Evolutionary conservation across 37 sponge, comb jelly and placozoan species (phyloP).

Genomic region (Spongilla lacustris): DNA sequence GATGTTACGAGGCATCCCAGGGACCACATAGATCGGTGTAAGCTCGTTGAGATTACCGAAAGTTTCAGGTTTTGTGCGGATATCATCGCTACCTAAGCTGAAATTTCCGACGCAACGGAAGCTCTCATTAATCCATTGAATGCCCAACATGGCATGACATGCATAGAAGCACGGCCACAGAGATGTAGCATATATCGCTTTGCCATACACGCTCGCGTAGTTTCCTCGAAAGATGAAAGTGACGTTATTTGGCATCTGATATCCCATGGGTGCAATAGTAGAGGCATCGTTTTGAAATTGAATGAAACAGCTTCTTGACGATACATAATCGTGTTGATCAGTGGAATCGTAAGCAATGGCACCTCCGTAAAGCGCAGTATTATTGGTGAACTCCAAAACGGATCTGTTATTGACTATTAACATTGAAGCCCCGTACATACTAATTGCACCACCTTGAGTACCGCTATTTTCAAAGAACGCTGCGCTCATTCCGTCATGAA

Average conservation of each 20-base stretch:
- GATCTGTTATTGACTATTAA: not conserved
- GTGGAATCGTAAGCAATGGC: constrained; percentile 21
- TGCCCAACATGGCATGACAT: not conserved
- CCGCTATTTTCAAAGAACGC: constrained; percentile 22
- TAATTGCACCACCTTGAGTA: constrained; percentile 37
- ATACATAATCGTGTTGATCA: constrained; percentile 25
- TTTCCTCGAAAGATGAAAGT: constrained; percentile 24
- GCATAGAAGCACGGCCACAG: constrained; percentile 20
- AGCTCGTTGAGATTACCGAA: not conserved
- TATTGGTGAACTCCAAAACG: constrained; percentile 8
- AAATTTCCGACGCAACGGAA: not conserved
- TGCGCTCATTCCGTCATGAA: constrained; percentile 5
- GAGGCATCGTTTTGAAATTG: not conserved
- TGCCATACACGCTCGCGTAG: constrained; percentile 17
- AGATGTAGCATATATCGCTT: constrained; percentile 30
- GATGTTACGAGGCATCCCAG: not conserved
- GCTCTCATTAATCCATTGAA: not conserved
- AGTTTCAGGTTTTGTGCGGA: not conserved
- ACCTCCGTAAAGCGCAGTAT: constrained; percentile 34
- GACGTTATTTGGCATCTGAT: not conserved
- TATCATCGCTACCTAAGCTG: constrained; percentile 8
- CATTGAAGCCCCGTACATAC: constrained; percentile 16
- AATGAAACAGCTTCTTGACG: constrained; percentile 47
- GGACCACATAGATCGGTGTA: not conserved
- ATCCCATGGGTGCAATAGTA: not conserved